These are phyloP conservation scores for Orientallactaga bullata DNA, from an alignment of 2,113 vertebrate genomes.

Conservation along the genomic window DNA sequence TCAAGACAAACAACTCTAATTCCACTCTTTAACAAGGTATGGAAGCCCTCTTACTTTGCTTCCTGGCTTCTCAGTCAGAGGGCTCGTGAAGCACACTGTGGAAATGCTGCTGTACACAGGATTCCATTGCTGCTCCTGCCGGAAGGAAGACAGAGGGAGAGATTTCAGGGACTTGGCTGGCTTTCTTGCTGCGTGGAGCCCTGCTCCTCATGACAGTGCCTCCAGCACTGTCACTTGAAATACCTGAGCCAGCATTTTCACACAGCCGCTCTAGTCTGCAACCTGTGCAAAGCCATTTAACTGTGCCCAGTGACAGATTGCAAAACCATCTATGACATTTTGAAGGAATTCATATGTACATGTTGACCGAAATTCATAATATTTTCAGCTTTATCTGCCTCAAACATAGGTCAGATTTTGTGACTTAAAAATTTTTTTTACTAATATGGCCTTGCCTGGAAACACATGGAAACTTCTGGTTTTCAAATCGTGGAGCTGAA, in stretches of 20 bases:
- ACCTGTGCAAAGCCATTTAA: slow-evolving; percentile 64
- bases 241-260: slow-evolving; percentile 36
- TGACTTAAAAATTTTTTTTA: neutral
- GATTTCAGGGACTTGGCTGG: slow-evolving; percentile 13
- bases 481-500: neutral
- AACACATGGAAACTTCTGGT: neutral
- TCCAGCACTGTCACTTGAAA: slow-evolving; percentile 39
- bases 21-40: neutral
- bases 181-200: neutral
- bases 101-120: neutral
- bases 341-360: neutral
- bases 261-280: neutral
- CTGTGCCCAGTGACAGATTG: slow-evolving; percentile 35
- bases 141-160: slow-evolving; percentile 18
- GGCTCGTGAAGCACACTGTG: slow-evolving; percentile 57
- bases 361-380: slow-evolving; percentile 45
- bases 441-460: neutral
- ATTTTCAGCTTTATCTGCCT: slow-evolving; percentile 32
- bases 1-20: slow-evolving; percentile 18
- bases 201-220: neutral
- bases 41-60: slow-evolving; percentile 69
- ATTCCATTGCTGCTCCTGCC: slow-evolving; percentile 76
- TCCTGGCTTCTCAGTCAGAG: slow-evolving; percentile 70
- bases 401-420: neutral
- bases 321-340: slow-evolving; percentile 14